Base-by-base conservation (phyloP, 2,888 invertebrate genomes). In the Drosophila melanosoma region DNA sequence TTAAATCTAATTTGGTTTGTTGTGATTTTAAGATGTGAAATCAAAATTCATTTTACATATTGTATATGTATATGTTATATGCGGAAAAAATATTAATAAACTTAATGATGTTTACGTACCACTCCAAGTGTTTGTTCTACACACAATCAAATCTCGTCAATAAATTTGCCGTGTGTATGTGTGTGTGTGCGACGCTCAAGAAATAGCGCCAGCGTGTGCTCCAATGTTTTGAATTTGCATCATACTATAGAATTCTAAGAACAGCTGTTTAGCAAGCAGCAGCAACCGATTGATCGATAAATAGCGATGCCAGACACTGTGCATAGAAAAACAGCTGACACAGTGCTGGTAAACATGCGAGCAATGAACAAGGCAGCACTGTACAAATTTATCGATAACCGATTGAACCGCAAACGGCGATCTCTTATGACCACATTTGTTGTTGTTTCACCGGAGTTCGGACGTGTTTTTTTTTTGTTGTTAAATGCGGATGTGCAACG, bases 1-100 rank as follows among this genome's bases (percentile, higher is more conserved):
- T 49, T 29, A 49, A 69, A 74, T 66, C 77, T 53, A 54, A 62
- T 71, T 62, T 62, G 36, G 61, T 69, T 77, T 81, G 73, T 77
- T 81, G 66, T 77, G 75, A 65, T 78, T 80, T 80, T 58, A 26
- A 38, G 32, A 53, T 57, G 65, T 32, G 32, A 57, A 63, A 66
- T 69, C 61, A 59, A 73, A 63, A 56, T 36, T 38, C 42, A 73
- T 78, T 66, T 54, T 62, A 69, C 33, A 53, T 51, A 66, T 15
- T 20, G 40, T n/a, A 36, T 12, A 54, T 23, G 53, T 51, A 52
- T 38, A 33, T 54, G 5, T 10, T 29, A 12, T 52, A 17, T 35
- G 36, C 23, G 40, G 11, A 58, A 53, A 23, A 73, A 80, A 81
- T 83, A 89, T 84, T 87, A 87, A 87, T 84, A 84, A 84, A 87